Percentiles rank a stretch among this genome's conserved stretches.
phyloP scores from a whole-genome alignment of 2,888 invertebrate genomes.

The Caenorhabditis sinica region DNA sequence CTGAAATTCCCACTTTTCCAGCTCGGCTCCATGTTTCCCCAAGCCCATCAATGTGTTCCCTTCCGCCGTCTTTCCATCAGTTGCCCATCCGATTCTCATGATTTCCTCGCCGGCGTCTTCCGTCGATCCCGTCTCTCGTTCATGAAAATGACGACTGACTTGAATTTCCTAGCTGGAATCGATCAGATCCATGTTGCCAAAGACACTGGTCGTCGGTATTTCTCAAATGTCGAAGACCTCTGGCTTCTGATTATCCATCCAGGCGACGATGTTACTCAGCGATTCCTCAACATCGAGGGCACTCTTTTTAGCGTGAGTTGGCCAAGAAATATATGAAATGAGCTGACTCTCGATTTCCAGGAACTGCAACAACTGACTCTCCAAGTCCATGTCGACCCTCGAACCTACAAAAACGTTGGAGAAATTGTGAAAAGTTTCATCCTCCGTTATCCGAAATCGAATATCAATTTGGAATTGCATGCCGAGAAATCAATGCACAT shows the following conservation, averaged over 20 bases:
- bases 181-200: constrained; percentile 70
- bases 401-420: constrained; percentile 62
- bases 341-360: constrained; percentile 30
- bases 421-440: constrained; percentile 68
- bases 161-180: constrained; percentile 70
- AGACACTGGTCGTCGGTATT: constrained; percentile 68
- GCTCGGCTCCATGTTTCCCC: constrained; percentile 68
- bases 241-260: constrained; percentile 72
- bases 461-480: constrained; percentile 71
- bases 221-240: constrained; percentile 72
- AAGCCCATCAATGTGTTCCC: constrained; percentile 66
- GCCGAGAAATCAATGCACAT: constrained; percentile 69
- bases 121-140: constrained; percentile 69
- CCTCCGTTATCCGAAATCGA: constrained; percentile 69
- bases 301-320: constrained; percentile 71
- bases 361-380: constrained; percentile 69
- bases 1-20: constrained; percentile 24
- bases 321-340: not conserved
- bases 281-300: constrained; percentile 63
- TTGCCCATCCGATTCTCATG: constrained; percentile 69
- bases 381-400: constrained; percentile 70
- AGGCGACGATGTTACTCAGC: constrained; percentile 62
- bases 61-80: constrained; percentile 70
- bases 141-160: constrained; percentile 71
- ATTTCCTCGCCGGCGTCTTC: constrained; percentile 72